Base-by-base conservation (phyloP, 2,797 vertebrate genomes). In the Sebastes reedi region DNA sequence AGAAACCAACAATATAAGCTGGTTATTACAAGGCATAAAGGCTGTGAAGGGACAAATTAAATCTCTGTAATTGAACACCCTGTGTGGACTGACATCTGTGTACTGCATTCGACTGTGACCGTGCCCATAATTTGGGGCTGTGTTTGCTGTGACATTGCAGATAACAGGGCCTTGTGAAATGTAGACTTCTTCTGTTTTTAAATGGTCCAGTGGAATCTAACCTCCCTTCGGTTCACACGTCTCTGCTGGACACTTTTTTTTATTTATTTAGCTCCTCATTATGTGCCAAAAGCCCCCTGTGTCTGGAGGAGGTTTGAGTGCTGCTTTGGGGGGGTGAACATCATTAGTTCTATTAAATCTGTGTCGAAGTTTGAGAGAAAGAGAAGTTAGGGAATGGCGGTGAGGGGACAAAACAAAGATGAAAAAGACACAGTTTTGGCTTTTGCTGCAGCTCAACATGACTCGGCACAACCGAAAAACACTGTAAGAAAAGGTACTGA, bases 21-120 rank as follows among this genome's bases (percentile, higher is more conserved):
- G 32, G 54, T 60, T 80, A 64, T 73, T 74, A 52, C n/a, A 81
- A 77, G 16, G 12, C 61, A 77, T 72, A 58, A 84, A 79, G 4
- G 61, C 67, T 75, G 58, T 27, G 58, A 55, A 80, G 62, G 66
- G 58, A 78, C 72, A 68, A 56, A 81, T 79, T 18, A 6, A 75
- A 83, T 79, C 20, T 79, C 27, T 81, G 42, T 81, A 86, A 84
- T 27, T 81, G 61, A 87, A 75, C 78, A 82, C 55, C 76, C 18
- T 2, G 22, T 58, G 75, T 76, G 79, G 39, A 76, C 24, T 32
- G 64, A 83, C 75, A 84, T 80, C 65, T 85, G 72, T 73, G 80
- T 12, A 39, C 69, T 6, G 68, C 75, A 75, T 46, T 85, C 71
- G 68, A 36, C 66, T 80, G 70, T 79, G 68, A 72, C 68, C 61